Evolutionary conservation across 2,113 vertebrate genomes (phyloP).

Genomic region (Gambusia affinis): DNA sequence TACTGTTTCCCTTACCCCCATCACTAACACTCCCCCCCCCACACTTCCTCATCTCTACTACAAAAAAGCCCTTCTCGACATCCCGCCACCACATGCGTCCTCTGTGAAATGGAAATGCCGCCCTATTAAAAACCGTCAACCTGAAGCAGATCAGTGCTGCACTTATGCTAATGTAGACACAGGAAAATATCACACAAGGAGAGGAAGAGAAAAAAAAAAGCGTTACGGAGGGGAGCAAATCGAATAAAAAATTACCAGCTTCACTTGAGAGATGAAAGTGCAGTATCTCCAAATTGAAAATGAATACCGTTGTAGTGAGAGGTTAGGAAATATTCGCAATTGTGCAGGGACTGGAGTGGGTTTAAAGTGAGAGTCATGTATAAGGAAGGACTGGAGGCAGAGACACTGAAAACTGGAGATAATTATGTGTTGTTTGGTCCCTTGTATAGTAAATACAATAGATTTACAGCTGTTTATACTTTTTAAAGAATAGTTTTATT

Average conservation of each 20-base stretch:
- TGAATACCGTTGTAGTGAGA: slow-evolving; percentile 50
- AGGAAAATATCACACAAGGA: slow-evolving; percentile 71
- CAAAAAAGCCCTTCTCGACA: slow-evolving; percentile 36
- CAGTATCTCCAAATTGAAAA: slow-evolving; percentile 64
- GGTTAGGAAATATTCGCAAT: slow-evolving; percentile 52
- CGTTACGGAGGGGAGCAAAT: slow-evolving; percentile 53
- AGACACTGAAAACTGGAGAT: slow-evolving; percentile 51
- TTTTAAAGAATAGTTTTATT: slow-evolving; percentile 11
- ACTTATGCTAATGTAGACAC: slow-evolving; percentile 83
- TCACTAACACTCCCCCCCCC: neutral
- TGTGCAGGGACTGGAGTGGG: slow-evolving; percentile 11
- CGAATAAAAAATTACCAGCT: slow-evolving; percentile 61
- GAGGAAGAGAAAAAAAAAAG: slow-evolving; percentile 40
- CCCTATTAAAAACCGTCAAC: slow-evolving; percentile 77
- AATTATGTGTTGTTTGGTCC: slow-evolving; percentile 57
- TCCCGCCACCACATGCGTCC: slow-evolving; percentile 69
- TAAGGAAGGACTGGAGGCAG: slow-evolving; percentile 30
- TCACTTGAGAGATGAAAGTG: slow-evolving; percentile 62
- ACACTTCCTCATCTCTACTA: neutral
- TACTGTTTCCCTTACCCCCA: slow-evolving; percentile 39
- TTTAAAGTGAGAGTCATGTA: slow-evolving; percentile 38
- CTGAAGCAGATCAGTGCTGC: slow-evolving; percentile 70
- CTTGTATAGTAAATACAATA: slow-evolving; percentile 21
- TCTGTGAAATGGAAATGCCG: slow-evolving; percentile 82
- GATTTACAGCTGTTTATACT: slow-evolving; percentile 31